Evolutionary conservation across 1,140 invertebrate genomes (phyloP).

Genomic region (Ips typographus): DNA sequence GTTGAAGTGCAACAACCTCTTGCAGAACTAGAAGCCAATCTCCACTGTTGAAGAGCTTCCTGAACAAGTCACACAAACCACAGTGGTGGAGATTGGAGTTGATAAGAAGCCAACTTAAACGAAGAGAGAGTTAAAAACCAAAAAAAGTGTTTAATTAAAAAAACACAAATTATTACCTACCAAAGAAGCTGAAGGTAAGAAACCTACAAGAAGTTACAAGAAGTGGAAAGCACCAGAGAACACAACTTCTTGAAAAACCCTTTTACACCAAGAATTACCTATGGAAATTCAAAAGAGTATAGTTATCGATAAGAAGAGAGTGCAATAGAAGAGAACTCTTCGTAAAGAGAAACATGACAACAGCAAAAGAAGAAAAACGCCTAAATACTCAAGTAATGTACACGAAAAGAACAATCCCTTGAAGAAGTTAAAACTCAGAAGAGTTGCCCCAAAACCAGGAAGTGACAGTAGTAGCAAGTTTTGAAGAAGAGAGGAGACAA

Average conservation of each 20-base stretch:
- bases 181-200: conserved; percentile 41
- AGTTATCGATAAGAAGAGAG: conserved; percentile 43
- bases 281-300: conserved; percentile 44
- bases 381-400: conserved; percentile 26
- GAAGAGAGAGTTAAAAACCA: conserved; percentile 49
- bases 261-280: conserved; percentile 28
- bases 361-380: conserved; percentile 23
- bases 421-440: conserved; percentile 21
- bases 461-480: conserved; percentile 41
- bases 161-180: conserved; percentile 47
- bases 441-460: conserved; percentile 44
- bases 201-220: conserved; percentile 35
- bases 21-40: conserved; percentile 47
- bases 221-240: conserved; percentile 30
- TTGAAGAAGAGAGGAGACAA: conserved; percentile 40
- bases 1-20: conserved; percentile 44
- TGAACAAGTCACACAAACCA: conserved; percentile 40
- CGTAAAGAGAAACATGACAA: conserved; percentile 37
- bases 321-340: conserved; percentile 37
- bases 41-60: conserved; percentile 42
- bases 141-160: conserved; percentile 42
- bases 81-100: conserved; percentile 41
- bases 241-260: conserved; percentile 9
- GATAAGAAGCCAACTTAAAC: conserved; percentile 47
- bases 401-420: conserved; percentile 33